Evolutionary conservation across 2,888 invertebrate species (phyloP), one percentile per base, ranked within the genome.

Genomic region (Hydroisotoma schaefferi): DNA sequence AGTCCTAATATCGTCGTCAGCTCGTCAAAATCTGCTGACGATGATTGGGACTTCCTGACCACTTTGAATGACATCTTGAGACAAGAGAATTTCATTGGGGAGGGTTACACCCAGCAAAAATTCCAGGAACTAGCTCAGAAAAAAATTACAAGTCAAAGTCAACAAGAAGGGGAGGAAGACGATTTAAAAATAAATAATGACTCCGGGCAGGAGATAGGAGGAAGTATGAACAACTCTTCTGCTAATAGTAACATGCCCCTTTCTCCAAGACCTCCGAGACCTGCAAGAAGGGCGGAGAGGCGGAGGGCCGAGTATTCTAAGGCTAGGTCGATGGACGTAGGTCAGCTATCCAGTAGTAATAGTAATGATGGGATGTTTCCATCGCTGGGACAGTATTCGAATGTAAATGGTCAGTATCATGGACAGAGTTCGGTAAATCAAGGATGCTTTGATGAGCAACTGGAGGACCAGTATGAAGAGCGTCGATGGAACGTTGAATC

Each of bases 41-140:
- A 70, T 26, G 70, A 72, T 40, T 72, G 72, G 72, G 72, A 72
- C 54, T 72, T 72, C 59, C 56, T 72, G 2, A 47, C 70, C 22
- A 64, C 58, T 8, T 47, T 72, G 1, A 70, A 69, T 54, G 72
- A 72, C 33, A 69, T 72, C 55, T 58, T 72, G 27, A 56, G 71
- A 2, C 61, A 63, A 33, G 71, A 71, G 44, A 71, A 71, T 55
- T 71, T 71, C 57, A 60, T 71, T 2, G 63, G 53, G 15, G 70
- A 68, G 20, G 61, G 61, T 15, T 54, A 54, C 28, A 40, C 43
- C 18, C 6, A 10, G 33, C 8, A 33, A n/a, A n/a, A n/a, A n/a
- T n/a, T n/a, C n/a, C n/a, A n/a, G n/a, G n/a, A n/a, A n/a, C n/a
- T n/a, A n/a, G n/a, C n/a, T 33, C 15, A 33, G 33, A 33, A 33